Conservation (phyloP, 2,113 vertebrate genomes). For the Gallinago paraguaiae region DNA sequence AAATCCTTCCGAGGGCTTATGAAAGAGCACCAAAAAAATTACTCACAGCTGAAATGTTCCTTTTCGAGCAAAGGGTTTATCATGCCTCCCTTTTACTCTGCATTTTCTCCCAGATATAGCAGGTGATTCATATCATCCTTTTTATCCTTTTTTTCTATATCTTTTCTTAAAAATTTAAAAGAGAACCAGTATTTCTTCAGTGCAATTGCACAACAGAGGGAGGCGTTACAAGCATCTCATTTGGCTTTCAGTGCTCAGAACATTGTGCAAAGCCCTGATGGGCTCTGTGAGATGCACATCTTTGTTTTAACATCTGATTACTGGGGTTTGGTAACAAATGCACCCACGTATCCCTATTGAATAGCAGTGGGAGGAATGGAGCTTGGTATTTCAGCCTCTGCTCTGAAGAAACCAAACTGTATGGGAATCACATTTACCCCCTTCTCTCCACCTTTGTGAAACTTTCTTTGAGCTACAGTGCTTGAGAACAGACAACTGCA, state of each 20-base stretch:
- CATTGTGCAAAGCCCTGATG: constrained; percentile 9
- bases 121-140: background rate
- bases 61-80: background rate
- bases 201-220: background rate
- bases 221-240: background rate
- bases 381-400: background rate
- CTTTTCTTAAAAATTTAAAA: background rate
- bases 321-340: background rate
- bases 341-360: background rate
- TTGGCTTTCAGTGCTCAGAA: background rate
- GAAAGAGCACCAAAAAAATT: background rate
- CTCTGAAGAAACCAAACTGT: background rate
- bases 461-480: background rate
- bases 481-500: background rate
- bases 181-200: background rate
- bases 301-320: background rate
- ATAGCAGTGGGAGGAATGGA: background rate
- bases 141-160: background rate
- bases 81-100: background rate
- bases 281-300: background rate
- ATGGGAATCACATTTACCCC: background rate
- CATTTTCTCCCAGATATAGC: background rate
- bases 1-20: background rate
- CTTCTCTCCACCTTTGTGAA: background rate
- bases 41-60: background rate